Base-by-base conservation (phyloP, 2,888 invertebrate species). In the Hymenopus coronatus region DNA sequence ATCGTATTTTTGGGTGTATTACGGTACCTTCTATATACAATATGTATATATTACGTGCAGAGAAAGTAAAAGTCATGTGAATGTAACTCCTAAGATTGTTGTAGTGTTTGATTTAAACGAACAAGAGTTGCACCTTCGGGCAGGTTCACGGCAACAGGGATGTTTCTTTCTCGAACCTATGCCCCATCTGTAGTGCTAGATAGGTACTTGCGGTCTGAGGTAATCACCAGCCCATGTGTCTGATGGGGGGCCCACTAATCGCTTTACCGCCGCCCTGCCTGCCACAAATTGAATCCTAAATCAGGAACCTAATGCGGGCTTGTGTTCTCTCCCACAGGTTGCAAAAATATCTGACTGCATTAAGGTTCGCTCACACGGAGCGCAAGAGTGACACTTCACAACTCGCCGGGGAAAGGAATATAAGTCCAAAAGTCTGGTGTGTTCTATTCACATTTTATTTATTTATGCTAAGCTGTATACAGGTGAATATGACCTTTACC, bases 231-330 rank as follows among this genome's bases (percentile, higher is more conserved):
- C 20, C 54, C 54, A 70, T 70, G 54, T 70, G 54, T 70, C 54
- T 70, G 54, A 70, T 70, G 54, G 85, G 85, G 40, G n/a, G 85
- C 46, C 27, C 40, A 46, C 28, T 85, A 85, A 85, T 85, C 85
- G 85, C 85, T 85, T 85, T 46, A 85, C 85, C 85, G 46, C 40
- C 85, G 40, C 85, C n/a, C 27, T 85, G 46, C 85, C 40, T 40
- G 46, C 85, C 85, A 46, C 85, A 85, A 85, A 85, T 85, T 85
- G 85, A 85, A 85, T 85, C 46, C 85, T 85, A 85, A 85, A 85
- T 85, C 85, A 46, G n/a, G 85, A n/a, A 70, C 54, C 54, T 70
- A 70, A 70, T 70, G 54, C 54, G 54, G 54, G 54, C 54, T 70
- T 70, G 25, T 70, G 54, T 70, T 70, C 54, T 15, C 54, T 70